Conservation (phyloP, 2,113 vertebrate genomes). For the Antigone vipio region DNA sequence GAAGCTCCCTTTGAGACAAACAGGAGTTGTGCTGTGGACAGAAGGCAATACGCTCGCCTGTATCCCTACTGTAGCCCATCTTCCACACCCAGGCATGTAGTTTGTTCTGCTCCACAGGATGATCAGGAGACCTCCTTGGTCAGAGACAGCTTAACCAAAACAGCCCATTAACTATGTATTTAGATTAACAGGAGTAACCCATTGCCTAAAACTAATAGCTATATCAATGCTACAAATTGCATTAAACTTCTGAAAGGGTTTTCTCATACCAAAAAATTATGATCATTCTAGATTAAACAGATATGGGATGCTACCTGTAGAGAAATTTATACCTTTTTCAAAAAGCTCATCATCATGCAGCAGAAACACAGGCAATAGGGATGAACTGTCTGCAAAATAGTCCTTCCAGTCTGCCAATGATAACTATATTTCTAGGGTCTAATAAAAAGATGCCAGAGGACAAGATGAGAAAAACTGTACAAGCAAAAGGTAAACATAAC, state of each 20-base stretch:
- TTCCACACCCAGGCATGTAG: background rate
- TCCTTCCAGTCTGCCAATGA: background rate
- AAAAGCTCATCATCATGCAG: background rate
- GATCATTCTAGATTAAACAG: background rate
- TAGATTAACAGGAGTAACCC: background rate
- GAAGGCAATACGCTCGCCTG: background rate
- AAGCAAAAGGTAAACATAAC: background rate
- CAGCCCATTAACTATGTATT: background rate
- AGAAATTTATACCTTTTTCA: background rate
- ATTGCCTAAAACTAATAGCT: background rate
- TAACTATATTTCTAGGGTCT: background rate
- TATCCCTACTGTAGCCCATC: fast-evolving
- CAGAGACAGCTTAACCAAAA: background rate
- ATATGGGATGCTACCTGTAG: background rate
- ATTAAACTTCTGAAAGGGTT: background rate
- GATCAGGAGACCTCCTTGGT: background rate
- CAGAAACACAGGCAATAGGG: background rate
- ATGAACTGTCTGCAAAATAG: background rate
- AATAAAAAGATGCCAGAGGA: background rate
- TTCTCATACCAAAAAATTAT: background rate
- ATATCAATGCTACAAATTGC: background rate
- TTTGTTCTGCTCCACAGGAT: background rate
- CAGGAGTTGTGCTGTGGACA: background rate
- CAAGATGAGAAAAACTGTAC: background rate
- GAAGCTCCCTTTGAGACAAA: background rate